Conservation (phyloP, 2,797 vertebrate genomes). For the Cryptoprocta ferox region DNA sequence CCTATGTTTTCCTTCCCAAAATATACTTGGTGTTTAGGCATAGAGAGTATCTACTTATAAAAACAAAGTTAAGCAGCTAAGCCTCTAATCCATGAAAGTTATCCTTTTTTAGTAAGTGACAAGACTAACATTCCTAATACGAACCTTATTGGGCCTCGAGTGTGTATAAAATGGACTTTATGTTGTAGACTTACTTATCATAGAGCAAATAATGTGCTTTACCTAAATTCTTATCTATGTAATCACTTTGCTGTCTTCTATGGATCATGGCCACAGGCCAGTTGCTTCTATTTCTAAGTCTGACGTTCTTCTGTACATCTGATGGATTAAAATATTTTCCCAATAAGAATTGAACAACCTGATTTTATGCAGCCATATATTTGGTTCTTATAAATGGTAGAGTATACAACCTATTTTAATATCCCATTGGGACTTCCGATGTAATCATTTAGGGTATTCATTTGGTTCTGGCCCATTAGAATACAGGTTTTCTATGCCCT, state of each 20-base stretch:
- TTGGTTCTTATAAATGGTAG: constrained; percentile 75
- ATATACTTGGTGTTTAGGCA: constrained; percentile 66
- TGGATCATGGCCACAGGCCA: constrained; percentile 70
- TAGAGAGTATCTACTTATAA: constrained; percentile 9
- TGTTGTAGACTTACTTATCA: constrained; percentile 60
- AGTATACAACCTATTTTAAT: constrained; percentile 68
- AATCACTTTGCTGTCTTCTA: constrained; percentile 73
- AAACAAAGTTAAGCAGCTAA: constrained; percentile 69
- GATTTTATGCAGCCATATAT: constrained; percentile 75
- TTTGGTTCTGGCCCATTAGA: constrained; percentile 81
- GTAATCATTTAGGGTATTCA: constrained; percentile 77
- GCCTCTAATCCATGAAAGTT: constrained; percentile 61
- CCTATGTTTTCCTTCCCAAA: constrained; percentile 69
- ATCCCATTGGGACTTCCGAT: constrained; percentile 59
- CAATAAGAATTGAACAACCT: constrained; percentile 72
- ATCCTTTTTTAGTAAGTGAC: constrained; percentile 9
- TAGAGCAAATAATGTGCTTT: constrained; percentile 74
- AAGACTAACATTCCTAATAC: constrained; percentile 42
- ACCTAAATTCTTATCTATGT: constrained; percentile 70
- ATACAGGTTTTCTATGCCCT: constrained; percentile 82
- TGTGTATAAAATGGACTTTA: constrained; percentile 39
- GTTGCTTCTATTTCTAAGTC: constrained; percentile 77
- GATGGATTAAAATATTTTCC: constrained; percentile 78
- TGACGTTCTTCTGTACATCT: constrained; percentile 75
- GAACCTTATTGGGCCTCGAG: background rate